Base-by-base conservation (phyloP, 2,888 invertebrate genomes). In the Clostera curtula region DNA sequence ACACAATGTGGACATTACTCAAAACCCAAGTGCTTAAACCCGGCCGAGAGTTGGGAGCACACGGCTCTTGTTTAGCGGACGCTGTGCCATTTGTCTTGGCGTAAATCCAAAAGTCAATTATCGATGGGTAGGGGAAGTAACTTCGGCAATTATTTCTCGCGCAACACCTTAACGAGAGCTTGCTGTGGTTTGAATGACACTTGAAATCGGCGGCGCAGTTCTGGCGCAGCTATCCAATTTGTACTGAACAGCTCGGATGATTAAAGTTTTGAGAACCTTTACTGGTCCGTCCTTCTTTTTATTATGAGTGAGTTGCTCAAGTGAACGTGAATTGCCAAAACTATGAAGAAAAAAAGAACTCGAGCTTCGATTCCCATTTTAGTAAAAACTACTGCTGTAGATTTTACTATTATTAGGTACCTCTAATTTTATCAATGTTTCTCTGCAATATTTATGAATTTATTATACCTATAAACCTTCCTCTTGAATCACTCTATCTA, bases 101-200 rank as follows among this genome's bases (percentile, higher is more conserved):
- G 36, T 31, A 43, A 58, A 59, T 70, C 74, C 80, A 76, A 68
- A 64, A 71, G 61, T 72, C 77, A 76, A 76, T 79, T 77, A 79
- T 73, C 61, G 68, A 57, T 62, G 52, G 57, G 55, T 29, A 32
- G 40, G 35, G 24, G 28, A 46, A 37, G 39, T 55, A 65, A 70
- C 69, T 77, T 69, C 58, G 44, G 60, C 70, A 76, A 77, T 80
- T 77, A 77, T 73, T 76, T 63, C 68, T 72, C 68, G 70, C 68
- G 59, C 59, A 65, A 67, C 71, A 69, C 70, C 72, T 72, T 75
- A 72, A 73, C 72, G 70, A 73, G 59, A 54, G 34, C 50, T 57
- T 60, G 63, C 58, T 59, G 59, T 48, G 48, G 56, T 59, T 58
- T 68, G 61, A 67, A 71, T 57, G 70, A 63, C 63, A 56, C 73